These are phyloP conservation scores for Chloropsis cyanopogon DNA, from an alignment of 2,113 vertebrate genomes.

Conservation along the genomic window DNA sequence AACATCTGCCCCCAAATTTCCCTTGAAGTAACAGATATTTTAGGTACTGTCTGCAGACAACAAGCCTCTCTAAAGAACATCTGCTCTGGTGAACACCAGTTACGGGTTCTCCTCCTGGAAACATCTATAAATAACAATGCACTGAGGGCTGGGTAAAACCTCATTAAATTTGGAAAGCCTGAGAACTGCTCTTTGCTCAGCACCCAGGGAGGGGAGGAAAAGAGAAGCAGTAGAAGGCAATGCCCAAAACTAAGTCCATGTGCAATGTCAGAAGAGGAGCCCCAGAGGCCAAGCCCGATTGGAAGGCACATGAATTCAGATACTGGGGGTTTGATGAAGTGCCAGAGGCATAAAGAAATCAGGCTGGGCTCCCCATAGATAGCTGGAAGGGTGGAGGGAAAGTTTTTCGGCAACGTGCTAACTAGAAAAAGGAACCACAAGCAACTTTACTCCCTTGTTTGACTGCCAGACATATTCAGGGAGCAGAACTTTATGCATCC, in stretches of 20 bases:
- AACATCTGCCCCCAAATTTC: neutral
- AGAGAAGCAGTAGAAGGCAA: neutral
- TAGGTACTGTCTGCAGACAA: neutral
- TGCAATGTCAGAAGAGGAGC: neutral
- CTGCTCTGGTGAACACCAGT: neutral
- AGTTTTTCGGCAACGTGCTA: neutral
- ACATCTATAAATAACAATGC: neutral
- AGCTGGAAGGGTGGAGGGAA: neutral
- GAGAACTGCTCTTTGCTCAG: neutral
- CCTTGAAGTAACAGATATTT: neutral
- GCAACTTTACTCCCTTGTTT: neutral
- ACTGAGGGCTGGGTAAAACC: neutral
- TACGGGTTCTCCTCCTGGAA: neutral
- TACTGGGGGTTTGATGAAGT: neutral
- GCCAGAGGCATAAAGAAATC: neutral
- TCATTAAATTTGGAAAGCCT: neutral
- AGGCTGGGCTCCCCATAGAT: neutral
- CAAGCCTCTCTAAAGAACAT: neutral
- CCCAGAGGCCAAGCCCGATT: neutral
- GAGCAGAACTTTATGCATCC: constrained; percentile 21
- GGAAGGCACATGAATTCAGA: neutral
- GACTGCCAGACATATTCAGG: neutral
- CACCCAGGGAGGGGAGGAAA: neutral
- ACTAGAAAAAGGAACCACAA: neutral
- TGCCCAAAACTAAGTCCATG: neutral